Percentiles rank a stretch among this genome's conserved stretches.
phyloP scores from a whole-genome alignment of 2,797 vertebrate genomes.

The Malacoctenus gilli region DNA sequence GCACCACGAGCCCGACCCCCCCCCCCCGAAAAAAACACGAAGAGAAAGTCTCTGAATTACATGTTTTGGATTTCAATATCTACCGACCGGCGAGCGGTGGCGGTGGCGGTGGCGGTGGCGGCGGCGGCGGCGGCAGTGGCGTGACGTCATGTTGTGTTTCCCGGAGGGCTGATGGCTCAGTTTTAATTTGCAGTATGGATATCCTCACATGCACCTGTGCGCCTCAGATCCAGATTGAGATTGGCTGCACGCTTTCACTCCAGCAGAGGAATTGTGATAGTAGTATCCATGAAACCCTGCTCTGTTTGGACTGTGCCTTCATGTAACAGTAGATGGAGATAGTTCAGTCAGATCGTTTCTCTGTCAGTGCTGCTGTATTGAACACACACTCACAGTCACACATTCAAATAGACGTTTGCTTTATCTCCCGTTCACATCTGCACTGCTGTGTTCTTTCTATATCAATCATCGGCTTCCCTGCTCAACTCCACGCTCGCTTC shows the following conservation, averaged over 20 bases:
- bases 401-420: slow-evolving; percentile 9
- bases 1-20: neutral
- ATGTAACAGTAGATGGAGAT: slow-evolving; percentile 33
- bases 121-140: slow-evolving; percentile 17
- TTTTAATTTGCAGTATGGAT: slow-evolving; percentile 4
- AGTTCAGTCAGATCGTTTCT: slow-evolving; percentile 56
- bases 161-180: slow-evolving; percentile 1
- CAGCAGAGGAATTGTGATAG: neutral
- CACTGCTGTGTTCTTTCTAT: neutral
- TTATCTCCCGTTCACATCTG: slow-evolving; percentile 9
- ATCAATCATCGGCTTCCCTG: neutral
- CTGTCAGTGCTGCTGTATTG: neutral
- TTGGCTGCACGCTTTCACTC: slow-evolving; percentile 2
- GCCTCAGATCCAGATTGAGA: neutral
- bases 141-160: slow-evolving; percentile 24
- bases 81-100: slow-evolving; percentile 26
- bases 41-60: slow-evolving; percentile 9
- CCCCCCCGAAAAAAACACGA: too few relatives aligned
- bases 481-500: neutral
- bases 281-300: slow-evolving; percentile 10
- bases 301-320: slow-evolving; percentile 30
- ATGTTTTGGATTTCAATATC: slow-evolving; percentile 29
- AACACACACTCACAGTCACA: neutral
- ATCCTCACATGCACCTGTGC: neutral
- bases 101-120: too few relatives aligned